Percentiles rank a stretch among this genome's conserved stretches.
Evolutionary conservation across 2,797 vertebrate genomes (phyloP).

Genomic region (Danio jaintianensis): DNA sequence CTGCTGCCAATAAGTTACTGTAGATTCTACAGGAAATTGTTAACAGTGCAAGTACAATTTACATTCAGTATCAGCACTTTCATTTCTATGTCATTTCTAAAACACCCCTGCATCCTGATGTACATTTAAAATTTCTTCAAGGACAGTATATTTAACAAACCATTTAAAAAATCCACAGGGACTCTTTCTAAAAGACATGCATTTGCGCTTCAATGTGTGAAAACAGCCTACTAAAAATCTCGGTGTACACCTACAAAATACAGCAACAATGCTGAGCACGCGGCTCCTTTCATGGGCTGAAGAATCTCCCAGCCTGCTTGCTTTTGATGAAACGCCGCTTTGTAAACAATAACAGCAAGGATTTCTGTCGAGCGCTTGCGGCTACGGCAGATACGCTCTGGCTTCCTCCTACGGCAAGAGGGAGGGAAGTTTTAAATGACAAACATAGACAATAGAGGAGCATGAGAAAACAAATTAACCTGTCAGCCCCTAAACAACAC

Average conservation of each 20-base stretch:
- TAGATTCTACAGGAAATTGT: too few species aligned
- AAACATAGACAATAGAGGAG: slow-evolving; percentile 55
- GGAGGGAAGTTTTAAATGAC: slow-evolving; percentile 50
- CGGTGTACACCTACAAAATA: slow-evolving; percentile 17
- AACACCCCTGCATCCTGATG: too few species aligned
- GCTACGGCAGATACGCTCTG: slow-evolving; percentile 33
- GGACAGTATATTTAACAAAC: slow-evolving; percentile 67
- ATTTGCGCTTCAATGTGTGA: slow-evolving; percentile 14
- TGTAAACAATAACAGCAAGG: slow-evolving; percentile 25
- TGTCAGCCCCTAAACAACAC: slow-evolving; percentile 52
- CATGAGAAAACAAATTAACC: slow-evolving; percentile 56
- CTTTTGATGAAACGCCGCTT: slow-evolving; percentile 32
- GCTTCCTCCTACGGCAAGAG: slow-evolving; percentile 56
- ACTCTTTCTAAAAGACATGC: neutral
- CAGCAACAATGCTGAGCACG: slow-evolving; percentile 5
- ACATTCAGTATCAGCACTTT: too few species aligned
- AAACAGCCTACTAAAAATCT: neutral
- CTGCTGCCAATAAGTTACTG: too few species aligned
- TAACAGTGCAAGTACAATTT: too few species aligned
- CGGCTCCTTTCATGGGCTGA: slow-evolving; percentile 21
- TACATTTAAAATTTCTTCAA: neutral
- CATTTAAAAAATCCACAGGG: slow-evolving; percentile 8
- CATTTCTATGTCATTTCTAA: too few species aligned
- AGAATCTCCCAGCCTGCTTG: slow-evolving; percentile 25
- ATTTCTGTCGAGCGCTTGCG: slow-evolving; percentile 46